A percentile compares a stretch with the other conserved stretches of the same genome.
These are phyloP conservation scores for Caenorhabditis afra DNA, from an alignment of 2,888 invertebrate genomes.

Conservation along the genomic window DNA sequence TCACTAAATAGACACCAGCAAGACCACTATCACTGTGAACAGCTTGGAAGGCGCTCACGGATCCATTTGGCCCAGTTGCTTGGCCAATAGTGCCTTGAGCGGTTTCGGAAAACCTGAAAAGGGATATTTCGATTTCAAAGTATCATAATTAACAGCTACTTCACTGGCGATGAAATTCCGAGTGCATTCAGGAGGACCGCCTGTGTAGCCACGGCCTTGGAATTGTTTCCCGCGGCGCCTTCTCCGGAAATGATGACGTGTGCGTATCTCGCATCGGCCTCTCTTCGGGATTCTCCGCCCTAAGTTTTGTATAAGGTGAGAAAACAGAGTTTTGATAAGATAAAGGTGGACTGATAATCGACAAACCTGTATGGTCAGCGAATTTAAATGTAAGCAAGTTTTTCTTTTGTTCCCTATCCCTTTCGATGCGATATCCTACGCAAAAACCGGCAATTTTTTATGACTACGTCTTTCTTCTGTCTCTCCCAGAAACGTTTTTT, in stretches of 20 bases:
- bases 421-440: not conserved
- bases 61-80: constrained; percentile 43
- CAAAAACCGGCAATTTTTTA: constrained; percentile 56
- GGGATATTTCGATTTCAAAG: not conserved
- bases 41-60: constrained; percentile 62
- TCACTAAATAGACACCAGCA: constrained; percentile 75
- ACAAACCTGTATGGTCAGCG: not conserved
- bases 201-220: constrained; percentile 63
- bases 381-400: constrained; percentile 35
- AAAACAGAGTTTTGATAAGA: constrained; percentile 7
- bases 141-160: constrained; percentile 7
- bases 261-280: constrained; percentile 46
- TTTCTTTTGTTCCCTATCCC: constrained; percentile 6
- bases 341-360: constrained; percentile 5
- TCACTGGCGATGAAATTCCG: constrained; percentile 59
- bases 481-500: too few species aligned
- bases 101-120: constrained; percentile 54
- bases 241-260: constrained; percentile 68
- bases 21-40: constrained; percentile 70
- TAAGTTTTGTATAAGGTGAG: constrained; percentile 41
- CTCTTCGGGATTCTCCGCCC: constrained; percentile 67
- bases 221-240: constrained; percentile 63
- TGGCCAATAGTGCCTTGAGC: constrained; percentile 54
- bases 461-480: constrained; percentile 6
- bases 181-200: constrained; percentile 66